Evolutionary conservation across 2,113 vertebrate genomes (phyloP), one percentile per base, ranked within the genome.

Genomic region (Acanthisitta chloris): DNA sequence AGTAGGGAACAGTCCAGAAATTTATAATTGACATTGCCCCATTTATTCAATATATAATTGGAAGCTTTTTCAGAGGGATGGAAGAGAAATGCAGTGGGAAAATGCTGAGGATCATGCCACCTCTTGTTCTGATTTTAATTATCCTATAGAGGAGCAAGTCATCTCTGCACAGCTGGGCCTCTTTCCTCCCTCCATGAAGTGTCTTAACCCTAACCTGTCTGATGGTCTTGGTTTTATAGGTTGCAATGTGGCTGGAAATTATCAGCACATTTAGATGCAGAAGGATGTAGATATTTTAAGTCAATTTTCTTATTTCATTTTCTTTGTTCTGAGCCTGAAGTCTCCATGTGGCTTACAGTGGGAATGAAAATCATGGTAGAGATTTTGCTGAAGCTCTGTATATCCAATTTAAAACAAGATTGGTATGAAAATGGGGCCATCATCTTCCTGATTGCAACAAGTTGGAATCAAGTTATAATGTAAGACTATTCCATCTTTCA

Each of bases 331-430:
- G 36, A 94, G 51, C 34, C 55, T 55, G 33, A 62, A 83, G 45
- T 43, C 34, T 72, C 52, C 4, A 12, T 17, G 34, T 94, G 84
- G 49, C 45, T 92, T 86, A 80, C 54, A 81, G 48, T 40, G 58
- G 9, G 40, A 85, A 83, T 62, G 54, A 49, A 94, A 95, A 91
- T 79, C 38, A 17, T n/a, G 70, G 51, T 73, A 80, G 76, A 94
- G 52, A 12, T 86, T 79, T 76, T 90, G 61, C 28, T 81, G 85
- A 92, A 96, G 65, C 25, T 70, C 28, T 26, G 9, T 79, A 46
- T 62, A 77, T 66, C 85, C 38, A 46, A 88, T 94, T 92, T 89
- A 83, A 87, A 93, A 82, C 12, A 74, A 92, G n/a, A 79, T 74
- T 17, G 16, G 64, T 38, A 36, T 62, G 40, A 88, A 85, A 92